Evolutionary conservation across 2,113 vertebrate species (phyloP).

Genomic region (Etia nguti): DNA sequence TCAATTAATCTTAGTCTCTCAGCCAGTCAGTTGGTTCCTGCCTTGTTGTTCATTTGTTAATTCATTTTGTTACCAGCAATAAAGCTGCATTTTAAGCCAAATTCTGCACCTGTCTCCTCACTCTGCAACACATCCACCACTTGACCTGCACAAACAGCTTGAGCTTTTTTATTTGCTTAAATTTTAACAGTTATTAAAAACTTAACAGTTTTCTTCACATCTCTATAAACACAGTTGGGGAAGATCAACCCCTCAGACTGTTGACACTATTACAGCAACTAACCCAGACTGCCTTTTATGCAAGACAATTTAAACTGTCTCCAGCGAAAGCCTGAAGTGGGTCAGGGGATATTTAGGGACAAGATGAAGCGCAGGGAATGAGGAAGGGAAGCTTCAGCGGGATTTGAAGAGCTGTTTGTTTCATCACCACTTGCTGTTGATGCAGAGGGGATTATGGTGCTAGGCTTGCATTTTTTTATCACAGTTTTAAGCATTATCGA

Average conservation of each 20-base stretch:
- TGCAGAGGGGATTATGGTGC: slow-evolving; percentile 27
- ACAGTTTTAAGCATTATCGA: not conserved
- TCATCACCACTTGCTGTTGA: slow-evolving; percentile 31
- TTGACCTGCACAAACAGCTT: not conserved
- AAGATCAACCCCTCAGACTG: not conserved
- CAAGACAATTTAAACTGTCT: slow-evolving; percentile 4
- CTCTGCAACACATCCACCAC: not conserved
- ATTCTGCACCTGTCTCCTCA: not conserved
- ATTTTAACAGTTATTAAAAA: not conserved
- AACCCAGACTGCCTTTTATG: slow-evolving; percentile 6
- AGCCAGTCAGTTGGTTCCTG: not conserved
- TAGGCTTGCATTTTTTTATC: not conserved
- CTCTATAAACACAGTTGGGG: not conserved
- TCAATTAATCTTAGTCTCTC: not conserved
- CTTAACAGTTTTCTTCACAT: not conserved
- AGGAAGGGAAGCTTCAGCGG: slow-evolving; percentile 18
- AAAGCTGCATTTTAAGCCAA: not conserved
- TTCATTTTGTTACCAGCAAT: not conserved
- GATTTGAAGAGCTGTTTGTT: slow-evolving; percentile 47
- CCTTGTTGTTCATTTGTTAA: not conserved
- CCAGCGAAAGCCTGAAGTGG: slow-evolving; percentile 32
- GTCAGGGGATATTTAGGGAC: slow-evolving; percentile 49
- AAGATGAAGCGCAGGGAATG: not conserved
- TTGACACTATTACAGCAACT: not conserved
- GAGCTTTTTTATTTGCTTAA: not conserved